Conservation (phyloP, 2,888 invertebrate genomes). For the Scotopteryx bipunctaria region DNA sequence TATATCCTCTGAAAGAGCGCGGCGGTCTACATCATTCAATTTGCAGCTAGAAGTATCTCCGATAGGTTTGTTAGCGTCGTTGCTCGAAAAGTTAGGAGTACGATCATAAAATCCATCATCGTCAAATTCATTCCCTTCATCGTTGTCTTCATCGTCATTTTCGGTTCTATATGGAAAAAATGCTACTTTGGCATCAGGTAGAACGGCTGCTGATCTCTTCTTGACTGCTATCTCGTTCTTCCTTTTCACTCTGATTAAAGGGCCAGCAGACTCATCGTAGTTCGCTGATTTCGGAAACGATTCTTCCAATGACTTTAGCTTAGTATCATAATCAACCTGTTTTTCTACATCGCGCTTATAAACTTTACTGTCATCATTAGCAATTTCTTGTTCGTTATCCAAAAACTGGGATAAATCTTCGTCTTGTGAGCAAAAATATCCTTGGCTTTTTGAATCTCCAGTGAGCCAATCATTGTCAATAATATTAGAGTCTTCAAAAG, state of each 20-base stretch:
- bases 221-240: slow-evolving; percentile 54
- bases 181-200: slow-evolving; percentile 64
- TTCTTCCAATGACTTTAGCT: slow-evolving; percentile 67
- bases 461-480: slow-evolving; percentile 41
- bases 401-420: slow-evolving; percentile 52
- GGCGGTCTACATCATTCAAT: slow-evolving; percentile 17
- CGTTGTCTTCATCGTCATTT: slow-evolving; percentile 72
- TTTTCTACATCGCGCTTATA: slow-evolving; percentile 61
- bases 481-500: slow-evolving; percentile 43
- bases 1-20: slow-evolving; percentile 13
- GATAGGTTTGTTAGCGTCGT: slow-evolving; percentile 42
- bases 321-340: slow-evolving; percentile 52
- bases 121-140: slow-evolving; percentile 78
- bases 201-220: slow-evolving; percentile 59
- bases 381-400: slow-evolving; percentile 47
- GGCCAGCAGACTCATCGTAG: slow-evolving; percentile 56
- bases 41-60: slow-evolving; percentile 20
- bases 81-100: slow-evolving; percentile 53
- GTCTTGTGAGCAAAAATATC: slow-evolving; percentile 49
- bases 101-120: slow-evolving; percentile 77
- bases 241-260: slow-evolving; percentile 72
- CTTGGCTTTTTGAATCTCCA: slow-evolving; percentile 48
- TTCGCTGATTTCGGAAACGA: slow-evolving; percentile 66
- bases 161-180: slow-evolving; percentile 65
- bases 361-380: slow-evolving; percentile 43